phyloP scores from a whole-genome alignment of 2,888 invertebrate genomes.

The Electrophaes corylata region DNA sequence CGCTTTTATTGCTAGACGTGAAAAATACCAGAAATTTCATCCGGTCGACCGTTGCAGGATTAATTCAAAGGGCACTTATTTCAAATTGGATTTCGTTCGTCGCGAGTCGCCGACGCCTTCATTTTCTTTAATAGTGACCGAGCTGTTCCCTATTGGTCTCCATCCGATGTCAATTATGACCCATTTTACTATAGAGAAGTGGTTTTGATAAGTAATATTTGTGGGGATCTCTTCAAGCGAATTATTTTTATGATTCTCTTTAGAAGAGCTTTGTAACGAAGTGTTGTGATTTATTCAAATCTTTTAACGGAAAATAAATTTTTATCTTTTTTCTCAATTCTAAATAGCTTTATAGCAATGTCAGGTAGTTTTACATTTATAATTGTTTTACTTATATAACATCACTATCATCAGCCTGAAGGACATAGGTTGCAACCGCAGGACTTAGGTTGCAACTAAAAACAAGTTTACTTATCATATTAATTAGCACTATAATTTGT shows the following conservation, averaged over 20 bases:
- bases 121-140: conserved; percentile 74
- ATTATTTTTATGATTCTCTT: conserved; percentile 6
- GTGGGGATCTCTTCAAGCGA: conserved; percentile 20
- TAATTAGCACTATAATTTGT: too few relatives aligned
- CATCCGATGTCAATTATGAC: conserved; percentile 55
- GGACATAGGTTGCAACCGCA: too few relatives aligned
- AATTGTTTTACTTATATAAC: too few relatives aligned
- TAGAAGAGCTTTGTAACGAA: not conserved
- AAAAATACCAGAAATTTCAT: conserved; percentile 84
- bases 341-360: too few relatives aligned
- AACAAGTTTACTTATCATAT: too few relatives aligned
- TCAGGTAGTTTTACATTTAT: too few relatives aligned
- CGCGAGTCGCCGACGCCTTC: conserved; percentile 64
- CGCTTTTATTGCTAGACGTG: conserved; percentile 82
- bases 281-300: not conserved
- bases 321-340: too few relatives aligned
- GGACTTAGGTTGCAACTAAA: too few relatives aligned
- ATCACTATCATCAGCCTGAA: too few relatives aligned
- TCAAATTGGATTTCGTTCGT: conserved; percentile 81
- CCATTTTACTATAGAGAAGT: conserved; percentile 43
- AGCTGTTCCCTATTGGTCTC: conserved; percentile 59
- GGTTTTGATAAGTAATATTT: conserved; percentile 29
- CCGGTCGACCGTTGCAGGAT: conserved; percentile 79
- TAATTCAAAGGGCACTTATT: conserved; percentile 84
- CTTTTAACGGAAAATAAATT: too few relatives aligned